Conservation (phyloP, 2,113 vertebrate species). For the Shinisaurus crocodilurus region DNA sequence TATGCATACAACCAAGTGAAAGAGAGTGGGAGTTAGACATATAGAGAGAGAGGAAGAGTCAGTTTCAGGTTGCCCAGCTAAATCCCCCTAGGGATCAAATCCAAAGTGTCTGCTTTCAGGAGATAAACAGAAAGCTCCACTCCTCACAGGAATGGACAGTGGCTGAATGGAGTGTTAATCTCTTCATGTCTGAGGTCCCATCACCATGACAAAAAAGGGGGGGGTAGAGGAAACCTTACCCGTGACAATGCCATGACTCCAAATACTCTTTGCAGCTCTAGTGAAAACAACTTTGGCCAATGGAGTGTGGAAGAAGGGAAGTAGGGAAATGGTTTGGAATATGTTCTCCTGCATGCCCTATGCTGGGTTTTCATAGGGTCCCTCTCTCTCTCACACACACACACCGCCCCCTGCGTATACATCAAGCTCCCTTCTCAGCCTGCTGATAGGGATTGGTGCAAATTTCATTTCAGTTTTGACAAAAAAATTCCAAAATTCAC, state of each 20-base stretch:
- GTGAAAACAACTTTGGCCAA: conserved; percentile 45
- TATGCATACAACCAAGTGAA: neutral
- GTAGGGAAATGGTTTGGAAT: neutral
- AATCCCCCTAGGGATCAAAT: conserved; percentile 73
- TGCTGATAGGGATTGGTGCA: too few relatives aligned
- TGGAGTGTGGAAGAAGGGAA: neutral
- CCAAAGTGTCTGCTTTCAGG: conserved; percentile 75
- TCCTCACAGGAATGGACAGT: conserved; percentile 64
- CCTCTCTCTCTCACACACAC: too few relatives aligned
- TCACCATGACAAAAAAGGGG: conserved; percentile 38
- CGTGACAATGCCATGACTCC: conserved; percentile 31
- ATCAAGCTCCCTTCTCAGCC: neutral
- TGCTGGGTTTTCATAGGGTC: neutral
- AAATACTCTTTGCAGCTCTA: conserved; percentile 47
- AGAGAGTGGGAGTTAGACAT: neutral
- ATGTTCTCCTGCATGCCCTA: neutral
- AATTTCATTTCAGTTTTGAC: too few relatives aligned
- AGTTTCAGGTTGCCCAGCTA: conserved; percentile 66
- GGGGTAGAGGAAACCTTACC: conserved; percentile 26
- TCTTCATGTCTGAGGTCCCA: conserved; percentile 49
- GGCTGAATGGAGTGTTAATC: conserved; percentile 70
- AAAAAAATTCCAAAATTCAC: too few relatives aligned
- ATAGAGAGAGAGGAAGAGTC: conserved; percentile 16
- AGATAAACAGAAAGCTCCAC: conserved; percentile 77
- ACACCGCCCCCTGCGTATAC: too few relatives aligned